Evolutionary conservation across 2,797 vertebrate species (phyloP).

Genomic region (Vespertilio murinus): DNA sequence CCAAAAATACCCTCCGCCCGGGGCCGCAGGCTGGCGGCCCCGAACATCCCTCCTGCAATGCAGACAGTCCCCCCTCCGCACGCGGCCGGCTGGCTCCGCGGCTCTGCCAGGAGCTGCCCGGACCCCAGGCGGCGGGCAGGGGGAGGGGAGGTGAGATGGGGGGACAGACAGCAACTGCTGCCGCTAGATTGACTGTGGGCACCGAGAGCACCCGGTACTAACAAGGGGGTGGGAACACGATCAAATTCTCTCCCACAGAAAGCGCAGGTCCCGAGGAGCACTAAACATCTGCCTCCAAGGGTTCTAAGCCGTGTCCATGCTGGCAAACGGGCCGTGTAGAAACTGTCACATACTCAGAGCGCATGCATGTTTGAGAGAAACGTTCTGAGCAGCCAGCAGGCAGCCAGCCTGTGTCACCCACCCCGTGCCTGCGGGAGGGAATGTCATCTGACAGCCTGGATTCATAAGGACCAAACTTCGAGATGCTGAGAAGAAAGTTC

Average conservation of each 20-base stretch:
- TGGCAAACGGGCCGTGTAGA: background rate
- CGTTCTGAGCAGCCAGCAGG: background rate
- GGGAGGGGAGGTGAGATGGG: rapidly evolving
- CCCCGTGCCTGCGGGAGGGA: rapidly evolving
- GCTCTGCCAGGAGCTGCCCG: no score
- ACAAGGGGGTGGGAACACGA: background rate
- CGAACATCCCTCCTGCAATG: background rate
- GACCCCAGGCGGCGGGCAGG: no score
- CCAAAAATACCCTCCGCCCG: background rate
- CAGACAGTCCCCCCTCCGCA: background rate
- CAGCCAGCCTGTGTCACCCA: background rate
- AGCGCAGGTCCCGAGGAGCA: background rate
- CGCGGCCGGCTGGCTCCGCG: no score
- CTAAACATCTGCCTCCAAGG: background rate
- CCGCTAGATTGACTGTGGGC: background rate
- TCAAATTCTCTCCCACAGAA: background rate
- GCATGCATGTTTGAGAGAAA: background rate
- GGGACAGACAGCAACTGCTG: background rate
- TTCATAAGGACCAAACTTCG: background rate
- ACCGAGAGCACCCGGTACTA: background rate
- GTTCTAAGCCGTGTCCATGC: background rate
- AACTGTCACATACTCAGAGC: background rate
- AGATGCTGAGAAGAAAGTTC: constrained; percentile 20
- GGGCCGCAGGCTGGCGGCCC: no score
- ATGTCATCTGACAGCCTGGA: background rate